phyloP scores from a whole-genome alignment of 2,888 invertebrate genomes.

The Ypsolopha sequella region DNA sequence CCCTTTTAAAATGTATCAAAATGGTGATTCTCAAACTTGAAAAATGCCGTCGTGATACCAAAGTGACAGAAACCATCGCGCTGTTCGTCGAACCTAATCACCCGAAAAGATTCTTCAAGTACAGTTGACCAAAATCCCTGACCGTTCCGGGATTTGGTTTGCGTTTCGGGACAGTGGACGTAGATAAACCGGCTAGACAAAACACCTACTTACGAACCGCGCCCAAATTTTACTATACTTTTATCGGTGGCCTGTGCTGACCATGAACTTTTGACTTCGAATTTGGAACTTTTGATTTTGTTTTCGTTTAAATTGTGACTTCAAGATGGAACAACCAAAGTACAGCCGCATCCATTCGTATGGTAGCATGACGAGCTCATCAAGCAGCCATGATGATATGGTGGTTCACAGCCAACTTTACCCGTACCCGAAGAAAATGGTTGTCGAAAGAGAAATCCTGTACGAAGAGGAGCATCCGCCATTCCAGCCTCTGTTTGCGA shows the following conservation, averaged over 20 bases:
- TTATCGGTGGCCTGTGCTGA: background rate
- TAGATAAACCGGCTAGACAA: conserved; percentile 20
- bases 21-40: conserved; percentile 51
- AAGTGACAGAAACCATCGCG: conserved; percentile 45
- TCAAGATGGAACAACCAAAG: conserved; percentile 35
- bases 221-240: background rate
- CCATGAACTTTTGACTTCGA: background rate
- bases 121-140: conserved; percentile 50
- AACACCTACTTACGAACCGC: background rate
- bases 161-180: conserved; percentile 4
- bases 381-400: conserved; percentile 58
- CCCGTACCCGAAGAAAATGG: conserved; percentile 56
- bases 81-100: conserved; percentile 58
- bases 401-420: conserved; percentile 55
- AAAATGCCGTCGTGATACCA: conserved; percentile 44
- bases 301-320: background rate
- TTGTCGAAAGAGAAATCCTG: conserved; percentile 46
- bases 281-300: background rate
- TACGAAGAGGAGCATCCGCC: conserved; percentile 59
- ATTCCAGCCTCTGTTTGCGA: conserved; percentile 51
- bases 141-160: conserved; percentile 5
- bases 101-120: conserved; percentile 62
- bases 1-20: conserved; percentile 56
- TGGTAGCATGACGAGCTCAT: conserved; percentile 48
- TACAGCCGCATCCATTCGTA: conserved; percentile 53